Percentiles rank a stretch among this genome's conserved stretches.
Conservation (phyloP, 2,797 vertebrate species). For the Syngnathus rostellatus region DNA sequence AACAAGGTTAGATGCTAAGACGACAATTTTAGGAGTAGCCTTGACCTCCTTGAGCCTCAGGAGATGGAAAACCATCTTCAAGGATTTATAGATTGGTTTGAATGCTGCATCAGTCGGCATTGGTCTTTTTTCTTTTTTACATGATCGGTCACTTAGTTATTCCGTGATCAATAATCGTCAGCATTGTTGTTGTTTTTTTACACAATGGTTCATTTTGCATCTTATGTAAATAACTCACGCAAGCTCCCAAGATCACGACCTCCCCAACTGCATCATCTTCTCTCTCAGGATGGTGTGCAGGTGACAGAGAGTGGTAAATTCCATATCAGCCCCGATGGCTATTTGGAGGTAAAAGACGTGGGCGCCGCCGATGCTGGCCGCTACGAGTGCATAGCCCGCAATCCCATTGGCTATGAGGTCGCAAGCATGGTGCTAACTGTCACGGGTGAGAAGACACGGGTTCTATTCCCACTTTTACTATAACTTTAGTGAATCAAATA, state of each 20-base stretch:
- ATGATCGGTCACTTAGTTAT: background rate
- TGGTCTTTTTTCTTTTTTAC: background rate
- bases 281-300: constrained; percentile 85
- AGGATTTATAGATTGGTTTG: background rate
- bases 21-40: background rate
- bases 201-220: background rate
- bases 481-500: background rate
- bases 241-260: constrained; percentile 8
- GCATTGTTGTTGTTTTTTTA: background rate
- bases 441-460: constrained; percentile 74
- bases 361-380: constrained; percentile 86
- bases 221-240: constrained; percentile 1
- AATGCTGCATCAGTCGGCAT: background rate
- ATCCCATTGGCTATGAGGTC: constrained; percentile 85
- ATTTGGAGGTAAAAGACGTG: constrained; percentile 85
- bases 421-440: constrained; percentile 91
- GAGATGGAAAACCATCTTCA: background rate
- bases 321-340: constrained; percentile 86
- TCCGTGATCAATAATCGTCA: background rate
- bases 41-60: background rate
- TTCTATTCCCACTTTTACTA: background rate
- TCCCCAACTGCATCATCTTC: background rate
- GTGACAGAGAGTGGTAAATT: constrained; percentile 98
- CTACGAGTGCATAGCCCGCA: constrained; percentile 91
- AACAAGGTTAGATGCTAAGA: constrained; percentile 80